These are phyloP conservation scores for Orestias chungarensis DNA, from an alignment of 2,797 vertebrate species.

Conservation along the genomic window DNA sequence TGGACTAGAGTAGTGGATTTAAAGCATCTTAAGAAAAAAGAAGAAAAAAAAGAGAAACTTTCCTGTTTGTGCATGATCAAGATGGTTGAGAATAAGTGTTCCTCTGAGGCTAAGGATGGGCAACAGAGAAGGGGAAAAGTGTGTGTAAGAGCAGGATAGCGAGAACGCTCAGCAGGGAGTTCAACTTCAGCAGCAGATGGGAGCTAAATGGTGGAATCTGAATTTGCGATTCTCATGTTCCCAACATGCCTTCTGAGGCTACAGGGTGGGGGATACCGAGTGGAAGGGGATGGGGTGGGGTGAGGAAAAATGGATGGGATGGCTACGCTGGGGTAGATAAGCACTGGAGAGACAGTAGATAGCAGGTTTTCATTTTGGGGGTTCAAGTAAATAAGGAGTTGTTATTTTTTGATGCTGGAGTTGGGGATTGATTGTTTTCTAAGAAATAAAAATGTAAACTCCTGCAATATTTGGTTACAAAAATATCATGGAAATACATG, in stretches of 20 bases:
- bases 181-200: conserved; percentile 91
- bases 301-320: conserved; percentile 6
- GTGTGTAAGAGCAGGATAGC: conserved; percentile 65
- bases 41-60: conserved; percentile 24
- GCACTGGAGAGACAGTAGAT: conserved; percentile 51
- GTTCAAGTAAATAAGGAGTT: conserved; percentile 37
- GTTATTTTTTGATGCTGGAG: conserved; percentile 35
- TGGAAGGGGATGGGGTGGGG: conserved; percentile 5
- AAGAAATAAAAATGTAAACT: not conserved
- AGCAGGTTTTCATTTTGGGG: conserved; percentile 55
- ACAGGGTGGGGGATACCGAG: conserved; percentile 37
- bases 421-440: conserved; percentile 5
- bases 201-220: conserved; percentile 86
- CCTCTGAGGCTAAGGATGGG: conserved; percentile 22
- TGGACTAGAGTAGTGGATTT: conserved; percentile 5
- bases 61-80: conserved; percentile 27
- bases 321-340: conserved; percentile 41
- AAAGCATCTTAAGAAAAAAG: conserved; percentile 17
- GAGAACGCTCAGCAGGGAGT: conserved; percentile 74
- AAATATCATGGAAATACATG: no score
- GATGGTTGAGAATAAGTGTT: conserved; percentile 20
- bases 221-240: conserved; percentile 87
- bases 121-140: not conserved
- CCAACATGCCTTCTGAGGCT: conserved; percentile 76
- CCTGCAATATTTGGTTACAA: no score